Percentiles rank a stretch among this genome's conserved stretches.
These are phyloP conservation scores for Lytechinus pictus DNA, from an alignment of 35 echinoderm and acorn worm species.

Conservation along the genomic window DNA sequence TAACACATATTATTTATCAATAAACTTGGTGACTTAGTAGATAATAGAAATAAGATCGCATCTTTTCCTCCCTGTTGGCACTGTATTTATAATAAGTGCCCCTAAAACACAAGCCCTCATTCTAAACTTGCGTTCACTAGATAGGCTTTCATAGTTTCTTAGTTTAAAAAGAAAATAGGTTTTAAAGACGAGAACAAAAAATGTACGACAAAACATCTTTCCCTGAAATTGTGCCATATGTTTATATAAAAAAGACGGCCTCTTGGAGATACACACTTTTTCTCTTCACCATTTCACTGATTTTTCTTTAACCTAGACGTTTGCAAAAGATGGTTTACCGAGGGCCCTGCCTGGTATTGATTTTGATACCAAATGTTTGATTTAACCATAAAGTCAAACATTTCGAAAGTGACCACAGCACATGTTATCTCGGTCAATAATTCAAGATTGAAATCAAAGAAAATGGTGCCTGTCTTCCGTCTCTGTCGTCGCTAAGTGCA, in stretches of 20 bases:
- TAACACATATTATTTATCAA: too few species aligned
- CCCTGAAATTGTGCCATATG: too few species aligned
- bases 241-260: not conserved
- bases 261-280: not conserved
- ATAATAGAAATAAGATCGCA: too few species aligned
- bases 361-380: constrained; percentile 15
- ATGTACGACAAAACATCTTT: too few species aligned
- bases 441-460: not conserved
- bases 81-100: too few species aligned
- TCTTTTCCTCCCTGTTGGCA: too few species aligned
- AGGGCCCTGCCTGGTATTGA: not conserved
- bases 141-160: too few species aligned
- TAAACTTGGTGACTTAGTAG: too few species aligned
- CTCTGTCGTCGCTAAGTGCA: not conserved
- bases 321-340: not conserved
- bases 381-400: not conserved
- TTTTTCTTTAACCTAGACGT: not conserved
- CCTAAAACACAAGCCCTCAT: too few species aligned
- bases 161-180: too few species aligned
- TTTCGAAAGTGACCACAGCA: not conserved
- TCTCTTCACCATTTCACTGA: not conserved
- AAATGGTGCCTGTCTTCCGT: not conserved
- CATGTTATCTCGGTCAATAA: not conserved
- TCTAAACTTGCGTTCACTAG: too few species aligned
- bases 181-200: too few species aligned